Evolutionary conservation across 2,888 invertebrate species (phyloP).

Genomic region (Eupeodes latifasciatus): DNA sequence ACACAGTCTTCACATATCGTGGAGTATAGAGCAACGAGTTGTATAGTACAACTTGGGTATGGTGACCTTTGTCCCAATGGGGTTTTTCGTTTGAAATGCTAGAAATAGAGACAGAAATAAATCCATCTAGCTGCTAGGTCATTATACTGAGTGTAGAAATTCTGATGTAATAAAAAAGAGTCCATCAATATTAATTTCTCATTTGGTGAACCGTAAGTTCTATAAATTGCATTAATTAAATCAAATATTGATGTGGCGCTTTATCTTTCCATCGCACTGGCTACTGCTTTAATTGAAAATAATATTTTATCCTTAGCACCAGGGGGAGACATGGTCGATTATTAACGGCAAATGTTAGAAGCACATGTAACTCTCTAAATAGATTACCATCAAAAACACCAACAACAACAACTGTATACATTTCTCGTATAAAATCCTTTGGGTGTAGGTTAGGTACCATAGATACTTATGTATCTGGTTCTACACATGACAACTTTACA

Average conservation of each 20-base stretch:
- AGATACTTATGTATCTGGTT: background rate
- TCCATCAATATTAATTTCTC: slow-evolving; percentile 74
- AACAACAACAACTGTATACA: slow-evolving; percentile 1
- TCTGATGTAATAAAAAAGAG: slow-evolving; percentile 20
- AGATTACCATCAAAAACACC: slow-evolving; percentile 32
- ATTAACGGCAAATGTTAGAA: slow-evolving; percentile 71
- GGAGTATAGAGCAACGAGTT: background rate
- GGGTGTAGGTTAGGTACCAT: slow-evolving; percentile 7
- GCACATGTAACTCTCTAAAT: background rate
- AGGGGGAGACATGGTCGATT: slow-evolving; percentile 65
- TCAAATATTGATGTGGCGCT: slow-evolving; percentile 75
- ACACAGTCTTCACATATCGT: background rate
- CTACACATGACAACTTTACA: slow-evolving; percentile 37
- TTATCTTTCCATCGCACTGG: slow-evolving; percentile 76
- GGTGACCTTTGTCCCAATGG: slow-evolving; percentile 54
- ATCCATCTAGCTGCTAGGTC: background rate
- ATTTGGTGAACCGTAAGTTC: slow-evolving; percentile 74
- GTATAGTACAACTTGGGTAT: no score
- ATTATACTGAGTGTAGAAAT: slow-evolving; percentile 32
- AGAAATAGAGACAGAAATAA: background rate
- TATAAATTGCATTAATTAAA: slow-evolving; percentile 76
- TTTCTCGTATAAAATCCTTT: slow-evolving; percentile 49
- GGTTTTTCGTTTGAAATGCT: background rate
- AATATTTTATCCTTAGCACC: slow-evolving; percentile 75
- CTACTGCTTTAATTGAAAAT: slow-evolving; percentile 76